Percentiles rank a stretch among this genome's conserved stretches.
phyloP scores from a whole-genome alignment of 2,113 vertebrate genomes.

The Takifugu flavidus region DNA sequence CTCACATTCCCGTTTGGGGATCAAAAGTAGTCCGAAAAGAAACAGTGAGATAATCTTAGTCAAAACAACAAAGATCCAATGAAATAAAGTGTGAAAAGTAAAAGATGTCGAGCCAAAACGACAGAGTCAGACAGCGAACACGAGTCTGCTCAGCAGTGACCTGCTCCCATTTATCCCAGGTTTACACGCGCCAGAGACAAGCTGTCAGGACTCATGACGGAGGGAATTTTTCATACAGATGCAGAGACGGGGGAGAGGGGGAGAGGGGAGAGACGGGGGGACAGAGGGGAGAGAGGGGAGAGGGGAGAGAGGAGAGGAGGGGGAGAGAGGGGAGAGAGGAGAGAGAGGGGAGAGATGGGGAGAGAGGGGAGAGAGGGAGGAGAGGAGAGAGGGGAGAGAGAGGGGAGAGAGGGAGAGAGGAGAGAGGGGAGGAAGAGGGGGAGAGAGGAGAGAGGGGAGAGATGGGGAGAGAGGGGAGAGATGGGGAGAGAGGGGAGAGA shows the following conservation, averaged over 20 bases:
- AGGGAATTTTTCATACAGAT: conserved; percentile 51
- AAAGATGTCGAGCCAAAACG: conserved; percentile 29
- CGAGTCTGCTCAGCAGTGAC: conserved; percentile 43
- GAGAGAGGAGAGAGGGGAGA: not conserved
- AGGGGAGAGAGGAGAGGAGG: not conserved
- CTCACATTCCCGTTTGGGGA: no score
- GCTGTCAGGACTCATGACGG: conserved; percentile 51
- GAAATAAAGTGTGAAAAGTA: not conserved
- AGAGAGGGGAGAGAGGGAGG: no score
- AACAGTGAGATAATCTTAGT: no score
- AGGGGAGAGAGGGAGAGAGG: not conserved
- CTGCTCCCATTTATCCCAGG: conserved; percentile 51
- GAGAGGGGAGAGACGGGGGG: conserved; percentile 13
- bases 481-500: no score
- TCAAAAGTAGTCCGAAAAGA: no score
- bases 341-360: no score
- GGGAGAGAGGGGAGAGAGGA: no score
- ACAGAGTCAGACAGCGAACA: conserved; percentile 38
- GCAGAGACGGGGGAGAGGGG: conserved; percentile 6
- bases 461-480: conserved; percentile 1
- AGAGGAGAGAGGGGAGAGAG: conserved; percentile 17
- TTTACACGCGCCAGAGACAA: conserved; percentile 57
- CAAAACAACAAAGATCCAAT: no score
- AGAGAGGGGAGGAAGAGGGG: conserved; percentile 2
- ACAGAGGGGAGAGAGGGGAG: conserved; percentile 5